phyloP scores from a whole-genome alignment of 2,113 vertebrate species.

The Carassius auratus region DNA sequence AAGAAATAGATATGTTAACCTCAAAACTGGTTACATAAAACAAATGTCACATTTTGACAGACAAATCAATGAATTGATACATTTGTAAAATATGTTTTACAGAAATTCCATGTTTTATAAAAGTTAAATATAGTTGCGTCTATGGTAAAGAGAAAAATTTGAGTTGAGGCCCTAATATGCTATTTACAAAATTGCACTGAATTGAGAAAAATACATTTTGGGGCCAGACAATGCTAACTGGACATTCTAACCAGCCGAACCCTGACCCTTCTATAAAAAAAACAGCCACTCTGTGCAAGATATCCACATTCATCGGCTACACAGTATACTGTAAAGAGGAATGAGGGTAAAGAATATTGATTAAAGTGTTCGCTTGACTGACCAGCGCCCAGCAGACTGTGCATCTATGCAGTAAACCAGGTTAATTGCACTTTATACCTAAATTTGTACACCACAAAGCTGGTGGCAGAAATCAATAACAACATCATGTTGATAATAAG shows the following conservation, averaged over 20 bases:
- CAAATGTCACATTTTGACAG: too few relatives aligned
- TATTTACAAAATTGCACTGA: not conserved
- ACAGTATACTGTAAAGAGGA: conserved; percentile 12
- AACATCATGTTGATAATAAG: conserved; percentile 42
- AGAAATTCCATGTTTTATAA: not conserved
- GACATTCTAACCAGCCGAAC: not conserved
- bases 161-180: not conserved
- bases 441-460: conserved; percentile 49
- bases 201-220: not conserved
- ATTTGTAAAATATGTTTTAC: not conserved
- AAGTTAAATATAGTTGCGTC: not conserved
- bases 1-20: too few relatives aligned
- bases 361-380: conserved; percentile 25
- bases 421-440: conserved; percentile 58
- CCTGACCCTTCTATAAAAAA: not conserved
- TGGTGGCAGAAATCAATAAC: conserved; percentile 56
- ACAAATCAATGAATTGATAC: too few relatives aligned
- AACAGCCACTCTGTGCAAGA: not conserved
- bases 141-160: not conserved
- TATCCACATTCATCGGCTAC: conserved; percentile 32
- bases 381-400: conserved; percentile 37
- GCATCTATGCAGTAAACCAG: conserved; percentile 38
- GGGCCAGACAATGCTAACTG: not conserved
- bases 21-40: too few relatives aligned
- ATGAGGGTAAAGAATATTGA: conserved; percentile 33